These are phyloP conservation scores for Nerophis ophidion DNA, from an alignment of 2,113 vertebrate genomes.

Conservation along the genomic window DNA sequence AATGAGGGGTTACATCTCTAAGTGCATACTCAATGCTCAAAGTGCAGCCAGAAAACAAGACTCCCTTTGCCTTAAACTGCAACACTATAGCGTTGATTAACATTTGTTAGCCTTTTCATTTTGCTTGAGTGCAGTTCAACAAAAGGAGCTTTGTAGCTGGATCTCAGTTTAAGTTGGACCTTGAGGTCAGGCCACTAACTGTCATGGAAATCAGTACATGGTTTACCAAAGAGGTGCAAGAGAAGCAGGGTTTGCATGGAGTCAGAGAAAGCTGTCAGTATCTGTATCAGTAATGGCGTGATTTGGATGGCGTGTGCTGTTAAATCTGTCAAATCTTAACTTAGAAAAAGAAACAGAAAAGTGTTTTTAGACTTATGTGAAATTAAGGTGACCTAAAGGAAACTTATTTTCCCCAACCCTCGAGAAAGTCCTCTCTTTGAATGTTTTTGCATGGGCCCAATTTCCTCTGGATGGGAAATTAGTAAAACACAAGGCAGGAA, in stretches of 20 bases:
- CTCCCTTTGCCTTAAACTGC: slow-evolving; percentile 20
- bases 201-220: slow-evolving; percentile 40
- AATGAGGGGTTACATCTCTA: slow-evolving; percentile 26
- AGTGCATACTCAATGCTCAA: slow-evolving; percentile 52
- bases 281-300: slow-evolving; percentile 50
- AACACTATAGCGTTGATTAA: slow-evolving; percentile 39
- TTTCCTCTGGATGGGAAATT: slow-evolving; percentile 48
- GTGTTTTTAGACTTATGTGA: slow-evolving; percentile 11
- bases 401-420: slow-evolving; percentile 30
- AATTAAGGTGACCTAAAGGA: slow-evolving; percentile 15
- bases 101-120: slow-evolving; percentile 55
- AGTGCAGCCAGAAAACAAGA: slow-evolving; percentile 58
- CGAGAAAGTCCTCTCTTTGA: slow-evolving; percentile 18
- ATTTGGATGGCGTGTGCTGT: slow-evolving; percentile 29
- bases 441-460: slow-evolving; percentile 29
- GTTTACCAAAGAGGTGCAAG: slow-evolving; percentile 29
- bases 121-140: slow-evolving; percentile 61
- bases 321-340: slow-evolving; percentile 50
- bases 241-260: slow-evolving; percentile 1
- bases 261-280: slow-evolving; percentile 48
- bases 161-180: slow-evolving; percentile 47
- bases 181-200: slow-evolving; percentile 50
- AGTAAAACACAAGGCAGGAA: slow-evolving; percentile 31
- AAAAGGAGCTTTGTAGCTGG: slow-evolving; percentile 68
- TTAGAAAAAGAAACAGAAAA: slow-evolving; percentile 11